phyloP scores from a whole-genome alignment of 2,113 vertebrate genomes.

The Sylvietta virens region DNA sequence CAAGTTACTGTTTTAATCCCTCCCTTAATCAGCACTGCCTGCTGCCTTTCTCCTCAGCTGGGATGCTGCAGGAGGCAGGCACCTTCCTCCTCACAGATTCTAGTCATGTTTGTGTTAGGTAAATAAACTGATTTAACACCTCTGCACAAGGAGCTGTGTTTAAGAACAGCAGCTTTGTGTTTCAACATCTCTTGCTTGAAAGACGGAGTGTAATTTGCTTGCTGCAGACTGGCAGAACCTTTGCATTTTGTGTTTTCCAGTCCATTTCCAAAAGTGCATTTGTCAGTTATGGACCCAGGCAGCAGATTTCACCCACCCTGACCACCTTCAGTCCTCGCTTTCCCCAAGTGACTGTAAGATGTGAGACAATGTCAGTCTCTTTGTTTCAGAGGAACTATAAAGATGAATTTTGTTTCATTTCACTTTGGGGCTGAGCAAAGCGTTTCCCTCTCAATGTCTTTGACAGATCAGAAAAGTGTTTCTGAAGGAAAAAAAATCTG shows the following conservation, averaged over 20 bases:
- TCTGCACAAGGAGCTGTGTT: background rate
- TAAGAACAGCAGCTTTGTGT: background rate
- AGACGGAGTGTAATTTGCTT: background rate
- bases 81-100: background rate
- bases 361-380: background rate
- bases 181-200: background rate
- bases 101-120: background rate
- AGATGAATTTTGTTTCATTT: background rate
- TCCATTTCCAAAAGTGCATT: background rate
- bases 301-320: background rate
- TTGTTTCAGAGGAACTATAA: background rate
- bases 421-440: background rate
- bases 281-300: background rate
- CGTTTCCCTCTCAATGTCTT: background rate
- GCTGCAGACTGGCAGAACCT: background rate
- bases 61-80: background rate
- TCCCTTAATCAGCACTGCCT: background rate
- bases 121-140: background rate
- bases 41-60: background rate
- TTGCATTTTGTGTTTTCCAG: background rate
- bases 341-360: background rate
- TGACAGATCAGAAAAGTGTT: background rate
- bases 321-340: background rate
- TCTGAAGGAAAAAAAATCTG: background rate
- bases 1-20: background rate